A percentile compares a stretch with the other conserved stretches of the same genome.
These are phyloP conservation scores for Microhierax caerulescens DNA, from an alignment of 2,797 vertebrate genomes.

Conservation along the genomic window DNA sequence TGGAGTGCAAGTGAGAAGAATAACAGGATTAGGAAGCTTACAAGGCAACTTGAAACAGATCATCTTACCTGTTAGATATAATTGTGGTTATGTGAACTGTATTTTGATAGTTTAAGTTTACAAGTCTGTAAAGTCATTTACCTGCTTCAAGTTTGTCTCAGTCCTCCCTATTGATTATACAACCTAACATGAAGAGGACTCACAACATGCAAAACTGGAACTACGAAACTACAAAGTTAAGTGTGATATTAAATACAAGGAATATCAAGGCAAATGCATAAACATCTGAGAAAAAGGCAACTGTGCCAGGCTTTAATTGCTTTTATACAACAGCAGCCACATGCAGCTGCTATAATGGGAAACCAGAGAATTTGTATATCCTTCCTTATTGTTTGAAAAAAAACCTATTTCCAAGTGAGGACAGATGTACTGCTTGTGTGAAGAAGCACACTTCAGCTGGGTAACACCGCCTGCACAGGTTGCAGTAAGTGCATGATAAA, in stretches of 20 bases:
- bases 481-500: background rate
- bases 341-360: background rate
- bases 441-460: background rate
- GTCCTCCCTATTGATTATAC: background rate
- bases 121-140: background rate
- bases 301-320: background rate
- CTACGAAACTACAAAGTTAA: background rate
- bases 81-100: background rate
- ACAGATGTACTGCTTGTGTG: background rate
- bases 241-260: background rate
- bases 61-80: background rate
- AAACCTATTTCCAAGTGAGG: fast-evolving
- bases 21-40: background rate
- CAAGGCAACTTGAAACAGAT: background rate
- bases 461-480: fast-evolving
- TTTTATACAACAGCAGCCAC: background rate
- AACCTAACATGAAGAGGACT: background rate
- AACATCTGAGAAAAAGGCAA: background rate
- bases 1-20: background rate
- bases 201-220: background rate
- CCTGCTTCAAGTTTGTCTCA: background rate
- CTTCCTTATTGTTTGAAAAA: background rate
- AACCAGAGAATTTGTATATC: background rate
- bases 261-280: background rate
- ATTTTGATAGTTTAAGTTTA: background rate